Evolutionary conservation across 2,797 vertebrate species (phyloP), one percentile per base, ranked within the genome.

Genomic region (Pygocentrus nattereri): DNA sequence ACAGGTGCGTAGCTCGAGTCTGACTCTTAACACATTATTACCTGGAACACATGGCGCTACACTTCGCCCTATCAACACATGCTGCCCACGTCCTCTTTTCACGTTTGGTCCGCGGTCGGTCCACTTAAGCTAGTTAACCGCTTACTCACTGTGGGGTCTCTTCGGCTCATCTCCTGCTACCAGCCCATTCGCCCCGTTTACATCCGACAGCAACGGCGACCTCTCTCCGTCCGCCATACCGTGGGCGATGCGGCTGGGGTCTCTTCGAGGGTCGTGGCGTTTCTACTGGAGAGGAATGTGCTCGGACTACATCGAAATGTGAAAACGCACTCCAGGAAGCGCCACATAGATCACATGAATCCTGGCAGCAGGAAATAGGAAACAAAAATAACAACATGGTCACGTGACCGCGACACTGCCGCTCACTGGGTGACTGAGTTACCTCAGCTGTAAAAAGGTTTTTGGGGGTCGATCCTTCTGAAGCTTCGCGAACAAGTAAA

Each of bases 171-270:
- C 87, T 23, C 88, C 91, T 80, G 90, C 61, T 72, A 92, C 93
- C 80, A 93, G 90, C 86, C 94, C 93, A 78, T 96, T 94, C 79
- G 93, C 90, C 85, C 94, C 93, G 78, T 96, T 94, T 58, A 92
- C 90, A 79, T 96, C 96, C 31, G 94, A 92, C 81, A 97, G 92
- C 62, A 97, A 90, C 84, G 96, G 96, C 23, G 96, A 96, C 80
- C 95, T 94, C 88, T 97, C 96, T 83, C 93, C 95, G 89, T 97
- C 96, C 85, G 95, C 94, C 94, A 96, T 96, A 52, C 74, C 86
- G 12, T 38, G 58, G 85, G 76, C 44, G 69, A 50, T 23, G 65
- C 65, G 52, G 61, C 1, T 49, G 0, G 19, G 30, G 25, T 76
- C 19, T 15, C n/a, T 62, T 18, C 4, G 34, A 12, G 21, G 25